These are phyloP conservation scores for Rallus limicola DNA, from an alignment of 2,113 vertebrate genomes.

Conservation along the genomic window DNA sequence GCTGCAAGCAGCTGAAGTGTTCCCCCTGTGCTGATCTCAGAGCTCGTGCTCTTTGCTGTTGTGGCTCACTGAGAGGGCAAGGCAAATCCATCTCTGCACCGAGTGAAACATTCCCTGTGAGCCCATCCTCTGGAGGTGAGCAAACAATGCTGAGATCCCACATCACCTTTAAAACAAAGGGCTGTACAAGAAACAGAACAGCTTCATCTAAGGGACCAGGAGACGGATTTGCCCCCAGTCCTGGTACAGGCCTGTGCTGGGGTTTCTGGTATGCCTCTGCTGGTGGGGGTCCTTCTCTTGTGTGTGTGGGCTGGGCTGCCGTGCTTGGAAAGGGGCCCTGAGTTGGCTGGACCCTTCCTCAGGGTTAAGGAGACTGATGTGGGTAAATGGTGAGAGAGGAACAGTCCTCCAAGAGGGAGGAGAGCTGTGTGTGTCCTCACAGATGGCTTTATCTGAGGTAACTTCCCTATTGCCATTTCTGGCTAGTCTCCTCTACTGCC, in stretches of 20 bases:
- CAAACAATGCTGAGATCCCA: rapidly evolving
- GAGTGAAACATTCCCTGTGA: rapidly evolving
- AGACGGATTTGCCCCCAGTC: neutral
- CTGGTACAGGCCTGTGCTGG: neutral
- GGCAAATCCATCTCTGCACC: neutral
- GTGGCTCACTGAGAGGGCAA: neutral
- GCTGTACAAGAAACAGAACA: neutral
- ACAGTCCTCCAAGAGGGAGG: neutral
- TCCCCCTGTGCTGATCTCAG: neutral
- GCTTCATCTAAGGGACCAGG: rapidly evolving
- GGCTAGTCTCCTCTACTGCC: rapidly evolving
- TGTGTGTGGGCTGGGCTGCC: rapidly evolving
- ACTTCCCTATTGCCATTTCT: neutral
- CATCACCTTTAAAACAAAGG: neutral
- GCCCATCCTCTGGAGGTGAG: neutral
- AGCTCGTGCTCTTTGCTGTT: neutral
- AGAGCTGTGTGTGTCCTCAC: rapidly evolving
- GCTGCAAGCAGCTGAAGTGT: neutral
- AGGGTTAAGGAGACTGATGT: neutral
- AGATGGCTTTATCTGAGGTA: neutral
- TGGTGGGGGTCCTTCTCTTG: neutral
- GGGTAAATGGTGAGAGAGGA: neutral
- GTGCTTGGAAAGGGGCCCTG: neutral
- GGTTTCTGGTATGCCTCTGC: neutral
- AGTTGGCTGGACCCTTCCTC: neutral